Conservation (phyloP, 2,888 invertebrate genomes). For the Tenthredo amoena region DNA sequence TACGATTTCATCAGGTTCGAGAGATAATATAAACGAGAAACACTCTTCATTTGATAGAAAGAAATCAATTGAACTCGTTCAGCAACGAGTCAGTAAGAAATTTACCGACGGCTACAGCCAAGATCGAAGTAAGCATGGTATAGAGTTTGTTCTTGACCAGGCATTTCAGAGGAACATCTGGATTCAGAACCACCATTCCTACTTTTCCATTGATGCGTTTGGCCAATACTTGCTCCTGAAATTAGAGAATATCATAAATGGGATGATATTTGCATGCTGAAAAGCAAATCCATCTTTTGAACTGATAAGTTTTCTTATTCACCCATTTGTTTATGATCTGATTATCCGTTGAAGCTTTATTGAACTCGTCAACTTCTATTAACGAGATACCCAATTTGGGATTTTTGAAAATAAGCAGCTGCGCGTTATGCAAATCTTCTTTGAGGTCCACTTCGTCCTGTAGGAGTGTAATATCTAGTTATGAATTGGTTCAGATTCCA, state of each 20-base stretch:
- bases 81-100: constrained; percentile 72
- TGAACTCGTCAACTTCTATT: constrained; percentile 77
- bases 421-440: constrained; percentile 83
- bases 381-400: constrained; percentile 87
- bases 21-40: background rate
- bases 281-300: constrained; percentile 18
- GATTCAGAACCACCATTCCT: constrained; percentile 81
- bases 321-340: constrained; percentile 76
- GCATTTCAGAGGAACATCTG: constrained; percentile 83
- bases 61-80: constrained; percentile 58
- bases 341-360: constrained; percentile 66
- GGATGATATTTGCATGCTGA: background rate
- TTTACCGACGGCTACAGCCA: constrained; percentile 77
- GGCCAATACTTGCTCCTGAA: constrained; percentile 80
- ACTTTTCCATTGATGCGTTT: constrained; percentile 80
- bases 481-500: background rate
- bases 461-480: background rate
- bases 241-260: background rate
- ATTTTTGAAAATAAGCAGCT: constrained; percentile 85
- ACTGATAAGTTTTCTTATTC: constrained; percentile 60
- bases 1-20: background rate
- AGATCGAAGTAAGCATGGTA: constrained; percentile 78
- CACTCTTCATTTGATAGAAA: constrained; percentile 42
- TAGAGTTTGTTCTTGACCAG: constrained; percentile 82
- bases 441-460: constrained; percentile 78